Conservation (phyloP, 2,888 invertebrate genomes). For the Nemurella pictetii region DNA sequence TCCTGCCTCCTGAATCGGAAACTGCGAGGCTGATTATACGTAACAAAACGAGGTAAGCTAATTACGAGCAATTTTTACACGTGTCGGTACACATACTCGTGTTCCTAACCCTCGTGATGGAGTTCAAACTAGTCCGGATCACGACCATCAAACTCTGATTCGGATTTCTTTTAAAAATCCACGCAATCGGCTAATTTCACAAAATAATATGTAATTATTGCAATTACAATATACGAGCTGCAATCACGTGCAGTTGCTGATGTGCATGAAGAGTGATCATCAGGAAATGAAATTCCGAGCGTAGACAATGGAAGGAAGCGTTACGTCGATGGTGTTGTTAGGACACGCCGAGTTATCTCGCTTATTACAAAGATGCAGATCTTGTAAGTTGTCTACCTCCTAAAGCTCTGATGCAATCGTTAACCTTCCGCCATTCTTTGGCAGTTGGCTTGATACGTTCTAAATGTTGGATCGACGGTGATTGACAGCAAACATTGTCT, state of each 20-base stretch:
- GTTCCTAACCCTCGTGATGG: not conserved
- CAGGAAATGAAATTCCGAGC: conserved; percentile 3
- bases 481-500: conserved; percentile 10
- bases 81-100: not conserved
- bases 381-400: not conserved
- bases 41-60: too few relatives aligned
- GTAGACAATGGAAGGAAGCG: conserved; percentile 24
- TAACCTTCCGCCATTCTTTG: not conserved
- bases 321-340: conserved; percentile 14
- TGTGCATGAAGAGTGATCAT: conserved; percentile 11
- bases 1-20: too few relatives aligned
- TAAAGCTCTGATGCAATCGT: not conserved
- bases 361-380: not conserved
- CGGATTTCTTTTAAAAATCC: not conserved
- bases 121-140: not conserved
- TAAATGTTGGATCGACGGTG: not conserved
- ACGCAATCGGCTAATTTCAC: not conserved
- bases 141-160: not conserved
- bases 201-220: not conserved
- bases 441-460: not conserved
- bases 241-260: conserved; percentile 9
- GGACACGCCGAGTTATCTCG: not conserved
- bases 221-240: not conserved
- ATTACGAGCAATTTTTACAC: too few relatives aligned
- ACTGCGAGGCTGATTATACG: too few relatives aligned